These are phyloP conservation scores for Goniozus legneri DNA, from an alignment of 1,140 invertebrate genomes.

Conservation along the genomic window DNA sequence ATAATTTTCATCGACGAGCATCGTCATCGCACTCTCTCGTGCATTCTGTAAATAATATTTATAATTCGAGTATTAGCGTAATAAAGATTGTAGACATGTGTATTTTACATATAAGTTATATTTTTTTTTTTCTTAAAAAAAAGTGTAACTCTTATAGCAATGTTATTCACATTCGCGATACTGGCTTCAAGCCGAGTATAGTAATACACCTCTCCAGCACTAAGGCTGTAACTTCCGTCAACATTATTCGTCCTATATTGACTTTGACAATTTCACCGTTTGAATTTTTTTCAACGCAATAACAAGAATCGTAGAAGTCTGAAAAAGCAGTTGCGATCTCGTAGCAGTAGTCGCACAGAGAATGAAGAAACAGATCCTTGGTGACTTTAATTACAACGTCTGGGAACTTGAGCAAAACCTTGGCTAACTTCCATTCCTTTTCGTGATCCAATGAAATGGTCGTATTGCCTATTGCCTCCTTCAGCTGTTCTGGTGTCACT, in stretches of 20 bases:
- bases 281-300: constrained; percentile 92
- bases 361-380: constrained; percentile 83
- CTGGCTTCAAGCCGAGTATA: constrained; percentile 89
- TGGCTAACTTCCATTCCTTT: constrained; percentile 93
- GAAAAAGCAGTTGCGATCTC: constrained; percentile 89
- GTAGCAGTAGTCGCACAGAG: constrained; percentile 94
- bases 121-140: no score
- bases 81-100: no score
- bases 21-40: no score
- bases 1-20: no score
- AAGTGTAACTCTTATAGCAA: no score
- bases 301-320: constrained; percentile 98
- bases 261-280: constrained; percentile 77
- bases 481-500: constrained; percentile 58
- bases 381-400: constrained; percentile 83
- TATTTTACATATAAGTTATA: no score
- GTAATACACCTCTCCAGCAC: constrained; percentile 84
- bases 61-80: no score
- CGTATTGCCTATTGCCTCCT: constrained; percentile 56
- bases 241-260: constrained; percentile 80
- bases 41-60: no score
- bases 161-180: constrained; percentile 84
- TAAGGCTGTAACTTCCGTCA: constrained; percentile 89
- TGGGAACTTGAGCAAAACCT: constrained; percentile 80
- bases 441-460: constrained; percentile 76